These are phyloP conservation scores for Anaspis maculata DNA, from an alignment of 2,888 invertebrate genomes.

Conservation along the genomic window DNA sequence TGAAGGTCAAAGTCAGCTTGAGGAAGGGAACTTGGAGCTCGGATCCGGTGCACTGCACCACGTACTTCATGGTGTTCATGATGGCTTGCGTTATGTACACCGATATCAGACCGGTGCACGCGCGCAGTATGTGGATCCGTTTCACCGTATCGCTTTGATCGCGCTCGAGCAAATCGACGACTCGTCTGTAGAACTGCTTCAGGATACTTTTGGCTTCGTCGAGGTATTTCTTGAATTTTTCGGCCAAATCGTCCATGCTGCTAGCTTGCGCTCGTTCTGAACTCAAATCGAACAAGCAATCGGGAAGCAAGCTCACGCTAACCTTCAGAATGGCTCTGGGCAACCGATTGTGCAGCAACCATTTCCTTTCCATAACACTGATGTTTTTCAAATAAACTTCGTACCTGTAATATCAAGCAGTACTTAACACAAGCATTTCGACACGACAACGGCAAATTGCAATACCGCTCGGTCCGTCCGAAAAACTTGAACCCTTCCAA, in stretches of 20 bases:
- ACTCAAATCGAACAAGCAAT: conserved; percentile 43
- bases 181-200: conserved; percentile 24
- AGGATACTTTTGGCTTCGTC: conserved; percentile 22
- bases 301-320: conserved; percentile 47
- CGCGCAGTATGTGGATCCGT: conserved; percentile 14
- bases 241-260: conserved; percentile 20
- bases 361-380: conserved; percentile 47
- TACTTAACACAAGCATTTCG: too few species aligned
- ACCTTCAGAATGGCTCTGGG: conserved; percentile 52
- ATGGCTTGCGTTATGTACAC: conserved; percentile 60
- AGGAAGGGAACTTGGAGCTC: conserved; percentile 53
- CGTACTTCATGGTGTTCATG: conserved; percentile 55
- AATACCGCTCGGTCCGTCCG: conserved; percentile 55
- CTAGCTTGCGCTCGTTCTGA: conserved; percentile 19
- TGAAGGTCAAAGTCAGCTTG: conserved; percentile 40
- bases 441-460: too few species aligned
- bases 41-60: conserved; percentile 49
- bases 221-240: conserved; percentile 22
- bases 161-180: conserved; percentile 21
- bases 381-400: conserved; percentile 50
- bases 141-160: conserved; percentile 19
- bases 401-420: too few species aligned
- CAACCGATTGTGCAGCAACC: conserved; percentile 55
- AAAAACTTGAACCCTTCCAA: conserved; percentile 52
- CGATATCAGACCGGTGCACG: conserved; percentile 43